Base-by-base conservation (phyloP, 2,888 invertebrate genomes). In the Andrena trimmerana region DNA sequence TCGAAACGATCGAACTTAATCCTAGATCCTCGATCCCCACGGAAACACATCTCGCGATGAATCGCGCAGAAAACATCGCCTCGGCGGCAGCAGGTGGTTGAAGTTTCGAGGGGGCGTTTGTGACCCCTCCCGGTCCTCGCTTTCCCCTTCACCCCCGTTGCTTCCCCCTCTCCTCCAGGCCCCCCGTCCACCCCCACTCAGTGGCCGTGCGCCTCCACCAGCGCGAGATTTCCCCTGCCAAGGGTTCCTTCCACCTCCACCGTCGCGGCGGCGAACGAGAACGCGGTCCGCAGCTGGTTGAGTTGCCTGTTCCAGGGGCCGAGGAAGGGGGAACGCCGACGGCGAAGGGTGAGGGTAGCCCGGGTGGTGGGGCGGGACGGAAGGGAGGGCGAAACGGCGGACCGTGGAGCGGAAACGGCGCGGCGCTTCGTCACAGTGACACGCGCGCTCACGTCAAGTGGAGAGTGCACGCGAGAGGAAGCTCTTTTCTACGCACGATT, bases 391-490 rank as follows among this genome's bases (percentile, higher is more conserved):
- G 66, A 68, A 65, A 66, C 83, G 81, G 81, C 86, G 85, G 89
- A 91, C 93, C 90, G 90, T 87, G 89, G 90, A 93, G 93, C 94
- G 94, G 94, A 94, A 94, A 93, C 94, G 93, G 90, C 88, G 88
- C 90, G 92, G 90, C 90, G 91, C 92, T 90, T 92, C 92, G 93
- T 92, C 93, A 92, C 93, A 94, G 94, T 94, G 94, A 93, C 94
- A 93, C 94, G 93, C 94, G 92, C 92, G 92, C 93, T 93, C 93
- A 92, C 93, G 93, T 93, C 94, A 93, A 93, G 94, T 93, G 93
- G 93, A 90, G 91, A 83, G 83, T 83, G 86, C 79, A 82, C 81
- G 87, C 86, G 87, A 89, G 81, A 85, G 74, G 70, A 78, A 83
- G 76, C 74, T 73, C 84, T 71, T 66, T 84, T 83, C 79, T 84